These are phyloP conservation scores for Nysson spinosus DNA, from an alignment of 2,888 invertebrate genomes.

Conservation along the genomic window DNA sequence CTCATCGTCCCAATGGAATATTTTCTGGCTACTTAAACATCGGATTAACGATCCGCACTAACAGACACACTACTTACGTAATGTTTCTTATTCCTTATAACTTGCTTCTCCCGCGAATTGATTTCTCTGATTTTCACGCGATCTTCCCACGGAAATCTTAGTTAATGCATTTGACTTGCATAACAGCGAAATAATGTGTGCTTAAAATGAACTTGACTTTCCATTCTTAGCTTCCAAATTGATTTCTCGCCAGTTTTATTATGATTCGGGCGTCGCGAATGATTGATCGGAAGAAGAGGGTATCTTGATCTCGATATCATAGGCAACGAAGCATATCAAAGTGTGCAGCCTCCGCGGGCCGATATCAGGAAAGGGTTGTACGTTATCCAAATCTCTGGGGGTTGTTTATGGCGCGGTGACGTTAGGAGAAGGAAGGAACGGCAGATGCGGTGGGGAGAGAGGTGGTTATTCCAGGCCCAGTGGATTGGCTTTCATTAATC, in stretches of 20 bases:
- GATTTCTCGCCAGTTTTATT: too few species aligned
- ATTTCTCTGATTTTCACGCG: too few species aligned
- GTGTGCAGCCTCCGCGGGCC: slow-evolving; percentile 12
- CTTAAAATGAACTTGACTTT: too few species aligned
- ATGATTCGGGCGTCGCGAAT: too few species aligned
- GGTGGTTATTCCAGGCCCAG: slow-evolving; percentile 45
- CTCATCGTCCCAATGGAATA: slow-evolving; percentile 53
- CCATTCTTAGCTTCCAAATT: too few species aligned
- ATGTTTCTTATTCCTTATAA: slow-evolving; percentile 1
- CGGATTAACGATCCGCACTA: slow-evolving; percentile 59
- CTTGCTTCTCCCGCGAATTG: slow-evolving; percentile 4
- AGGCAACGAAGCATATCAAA: not conserved
- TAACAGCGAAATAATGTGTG: too few species aligned
- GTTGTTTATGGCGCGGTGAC: slow-evolving; percentile 72
- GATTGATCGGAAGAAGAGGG: too few species aligned
- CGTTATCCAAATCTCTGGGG: slow-evolving; percentile 66
- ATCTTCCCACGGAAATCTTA: too few species aligned
- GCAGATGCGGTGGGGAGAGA: slow-evolving; percentile 13
- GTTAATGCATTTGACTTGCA: too few species aligned
- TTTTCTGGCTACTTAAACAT: slow-evolving; percentile 63
- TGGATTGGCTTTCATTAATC: slow-evolving; percentile 77
- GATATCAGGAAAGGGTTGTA: slow-evolving; percentile 49
- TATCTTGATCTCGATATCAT: not conserved
- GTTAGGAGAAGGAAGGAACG: slow-evolving; percentile 57
- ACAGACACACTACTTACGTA: slow-evolving; percentile 55